Percentiles rank a stretch among this genome's conserved stretches.
phyloP scores from a whole-genome alignment of 2,113 vertebrate genomes.

The Hypanus sabinus region DNA sequence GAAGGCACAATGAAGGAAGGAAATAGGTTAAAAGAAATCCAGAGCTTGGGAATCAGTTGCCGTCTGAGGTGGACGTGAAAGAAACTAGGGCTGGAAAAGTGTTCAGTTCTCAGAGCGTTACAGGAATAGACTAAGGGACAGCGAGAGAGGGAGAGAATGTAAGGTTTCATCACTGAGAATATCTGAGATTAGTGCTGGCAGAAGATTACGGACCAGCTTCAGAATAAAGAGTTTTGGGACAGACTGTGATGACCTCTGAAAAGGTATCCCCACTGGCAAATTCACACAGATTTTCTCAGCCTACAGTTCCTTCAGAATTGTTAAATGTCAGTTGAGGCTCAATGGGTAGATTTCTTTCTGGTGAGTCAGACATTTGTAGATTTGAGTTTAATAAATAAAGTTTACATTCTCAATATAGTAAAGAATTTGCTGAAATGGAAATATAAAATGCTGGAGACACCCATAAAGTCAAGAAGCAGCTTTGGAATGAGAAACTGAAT shows the following conservation, averaged over 20 bases:
- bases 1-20: not conserved
- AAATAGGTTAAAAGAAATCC: not conserved
- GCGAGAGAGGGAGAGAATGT: not conserved
- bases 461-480: too few relatives aligned
- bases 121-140: not conserved
- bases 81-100: not conserved
- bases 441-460: too few relatives aligned
- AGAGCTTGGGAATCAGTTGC: not conserved
- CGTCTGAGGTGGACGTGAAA: not conserved
- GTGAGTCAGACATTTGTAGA: not conserved
- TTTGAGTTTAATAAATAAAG: too few relatives aligned
- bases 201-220: not conserved
- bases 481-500: too few relatives aligned
- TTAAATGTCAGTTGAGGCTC: not conserved
- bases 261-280: not conserved
- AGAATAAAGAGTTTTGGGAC: not conserved
- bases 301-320: not conserved
- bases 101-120: not conserved
- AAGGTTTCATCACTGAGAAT: too few relatives aligned
- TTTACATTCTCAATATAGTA: too few relatives aligned
- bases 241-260: not conserved
- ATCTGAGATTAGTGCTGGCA: not conserved
- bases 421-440: too few relatives aligned
- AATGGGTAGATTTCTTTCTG: not conserved
- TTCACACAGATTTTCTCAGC: not conserved